These are phyloP conservation scores for Zoanthus sociatus DNA, from an alignment of 92 coral and sea anemone species.

Conservation along the genomic window DNA sequence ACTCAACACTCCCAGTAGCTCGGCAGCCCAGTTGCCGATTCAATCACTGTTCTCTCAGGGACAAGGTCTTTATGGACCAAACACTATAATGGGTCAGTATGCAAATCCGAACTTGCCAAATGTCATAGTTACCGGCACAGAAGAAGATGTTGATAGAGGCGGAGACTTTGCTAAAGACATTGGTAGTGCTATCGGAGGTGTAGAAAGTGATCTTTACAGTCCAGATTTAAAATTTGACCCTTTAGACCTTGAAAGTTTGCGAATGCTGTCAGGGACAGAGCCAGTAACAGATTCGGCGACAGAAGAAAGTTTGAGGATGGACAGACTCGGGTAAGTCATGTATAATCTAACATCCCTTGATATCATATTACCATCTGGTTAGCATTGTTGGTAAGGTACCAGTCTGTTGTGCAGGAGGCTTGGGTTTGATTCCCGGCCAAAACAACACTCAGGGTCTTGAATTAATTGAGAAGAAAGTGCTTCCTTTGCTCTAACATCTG, in stretches of 20 bases:
- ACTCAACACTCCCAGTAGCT: constrained; percentile 28
- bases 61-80: constrained; percentile 39
- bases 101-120: constrained; percentile 67
- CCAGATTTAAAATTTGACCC: constrained; percentile 67
- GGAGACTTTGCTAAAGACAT: constrained; percentile 81
- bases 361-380: background rate
- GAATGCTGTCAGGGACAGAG: constrained; percentile 90
- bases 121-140: constrained; percentile 83
- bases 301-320: constrained; percentile 87
- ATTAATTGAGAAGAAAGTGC: too few relatives aligned
- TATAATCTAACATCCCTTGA: too few relatives aligned
- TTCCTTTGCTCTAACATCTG: too few relatives aligned
- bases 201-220: constrained; percentile 31
- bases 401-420: too few relatives aligned
- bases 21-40: background rate
- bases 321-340: constrained; percentile 74
- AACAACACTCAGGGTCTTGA: too few relatives aligned
- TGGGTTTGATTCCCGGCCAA: too few relatives aligned
- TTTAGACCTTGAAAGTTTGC: constrained; percentile 86
- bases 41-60: constrained; percentile 39
- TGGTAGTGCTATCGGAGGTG: constrained; percentile 70
- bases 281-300: constrained; percentile 88
- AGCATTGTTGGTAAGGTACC: background rate
- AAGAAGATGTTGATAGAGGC: constrained; percentile 75
- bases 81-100: constrained; percentile 38